Percentiles rank a stretch among this genome's conserved stretches.
These are phyloP conservation scores for Polia nebulosa DNA, from an alignment of 2,888 invertebrate species.

Conservation along the genomic window DNA sequence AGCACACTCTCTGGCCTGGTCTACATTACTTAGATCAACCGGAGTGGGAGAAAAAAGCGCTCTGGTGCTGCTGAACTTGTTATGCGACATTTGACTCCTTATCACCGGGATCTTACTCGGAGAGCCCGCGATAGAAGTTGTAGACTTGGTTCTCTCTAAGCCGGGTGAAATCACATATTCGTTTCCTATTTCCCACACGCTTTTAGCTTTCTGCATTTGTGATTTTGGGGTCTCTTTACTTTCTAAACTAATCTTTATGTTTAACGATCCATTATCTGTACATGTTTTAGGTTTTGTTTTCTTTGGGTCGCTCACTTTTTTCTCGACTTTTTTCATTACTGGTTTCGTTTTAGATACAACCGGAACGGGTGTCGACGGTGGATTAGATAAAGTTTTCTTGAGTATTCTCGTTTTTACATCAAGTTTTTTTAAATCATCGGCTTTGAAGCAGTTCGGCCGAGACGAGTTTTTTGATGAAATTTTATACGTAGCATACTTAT, in stretches of 20 bases:
- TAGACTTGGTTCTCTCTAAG: constrained; percentile 88
- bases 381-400: constrained; percentile 90
- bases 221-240: constrained; percentile 82
- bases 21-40: constrained; percentile 90
- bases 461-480: constrained; percentile 85
- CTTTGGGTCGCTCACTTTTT: constrained; percentile 84
- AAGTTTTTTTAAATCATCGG: constrained; percentile 88
- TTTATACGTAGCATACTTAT: constrained; percentile 90
- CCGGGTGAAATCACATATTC: constrained; percentile 81
- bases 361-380: constrained; percentile 88
- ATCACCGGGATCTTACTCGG: constrained; percentile 92
- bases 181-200: constrained; percentile 90
- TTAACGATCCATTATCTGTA: constrained; percentile 84
- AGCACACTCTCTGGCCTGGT: constrained; percentile 91
- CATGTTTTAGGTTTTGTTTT: constrained; percentile 85
- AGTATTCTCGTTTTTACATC: constrained; percentile 90
- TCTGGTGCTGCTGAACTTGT: constrained; percentile 88
- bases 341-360: constrained; percentile 87
- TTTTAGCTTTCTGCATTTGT: constrained; percentile 89
- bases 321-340: constrained; percentile 84
- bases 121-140: constrained; percentile 91
- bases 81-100: constrained; percentile 88
- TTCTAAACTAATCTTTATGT: constrained; percentile 81
- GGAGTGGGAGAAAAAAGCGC: constrained; percentile 91
- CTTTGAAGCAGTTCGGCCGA: constrained; percentile 83